Evolutionary conservation across 1,140 invertebrate genomes (phyloP), one percentile per base, ranked within the genome.

Genomic region (Tachypleus tridentatus): DNA sequence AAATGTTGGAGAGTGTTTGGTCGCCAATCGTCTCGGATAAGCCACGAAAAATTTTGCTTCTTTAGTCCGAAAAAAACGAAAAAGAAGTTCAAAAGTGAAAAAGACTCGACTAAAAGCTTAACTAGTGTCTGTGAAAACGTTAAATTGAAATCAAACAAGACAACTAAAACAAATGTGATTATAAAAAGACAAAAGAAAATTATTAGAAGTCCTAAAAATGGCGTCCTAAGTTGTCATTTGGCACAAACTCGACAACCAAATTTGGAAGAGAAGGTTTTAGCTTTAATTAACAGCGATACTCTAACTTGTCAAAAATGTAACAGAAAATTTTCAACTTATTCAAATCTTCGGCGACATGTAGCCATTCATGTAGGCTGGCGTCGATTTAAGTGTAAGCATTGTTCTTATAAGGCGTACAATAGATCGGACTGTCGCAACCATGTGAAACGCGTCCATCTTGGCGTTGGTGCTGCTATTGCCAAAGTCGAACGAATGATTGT

Each of bases 291-390:
- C 65, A 69, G 70, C 49, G 70, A 68, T 6, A 71, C 73, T 0
- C 58, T 74, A 29, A 67, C 69, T n/a, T 79, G 77, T 69, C 62
- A 73, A n/a, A 70, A 76, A 57, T 79, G 77, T 71, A 67, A 72
- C 10, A 69, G 72, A 52, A 66, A 64, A 10, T 77, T 74, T 65
- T 71, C 70, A 7, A 72, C 70, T n/a, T 67, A 74, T 51, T 77
- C 74, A 7, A 77, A 77, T 70, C 66, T 78, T n/a, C 70, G 75
- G 5, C 72, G 75, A 9, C 77, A 79, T 69, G 74, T 74, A 48
- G 75, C 77, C 6, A 69, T 73, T 10, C 77, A 79, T 66, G 70
- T 79, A 53, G 77, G 76, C 5, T 78, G 76, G 76, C 73, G 72
- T n/a, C 69, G 77, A 5, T 79, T 73, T 64, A 75, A 76, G 62